Base-by-base conservation (phyloP, 2,113 vertebrate genomes). In the Hyperoodon ampullatus region DNA sequence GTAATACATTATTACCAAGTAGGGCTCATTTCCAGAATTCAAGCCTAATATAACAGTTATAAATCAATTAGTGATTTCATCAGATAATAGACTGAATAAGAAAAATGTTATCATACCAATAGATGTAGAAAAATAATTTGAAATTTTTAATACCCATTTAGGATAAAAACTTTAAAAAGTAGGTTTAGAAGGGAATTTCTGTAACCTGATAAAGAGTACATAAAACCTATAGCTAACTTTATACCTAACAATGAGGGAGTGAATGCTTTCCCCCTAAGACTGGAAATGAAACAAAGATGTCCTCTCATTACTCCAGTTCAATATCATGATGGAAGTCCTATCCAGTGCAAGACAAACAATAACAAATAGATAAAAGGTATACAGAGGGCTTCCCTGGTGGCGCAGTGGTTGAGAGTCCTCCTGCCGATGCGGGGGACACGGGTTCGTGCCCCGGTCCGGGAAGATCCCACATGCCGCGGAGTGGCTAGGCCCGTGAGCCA, bases 281-380 rank as follows among this genome's bases (percentile, higher is more conserved):
- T 93, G 24, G 39, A 58, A 85, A 70, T 18, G 24, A 78, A 68
- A 61, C 14, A 61, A 88, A 26, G 39, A 68, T 93, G 65, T 86
- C 35, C 26, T 65, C 44, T 90, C n/a, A 65, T 80, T 80, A 88
- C 8, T 88, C 53, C 6, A 80, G 78, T 53, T 86, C 28, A 28
- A 6, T 63, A 71, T 86, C 60, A 65, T 65, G 72, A 47, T 47
- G 58, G 18, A 80, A 72, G 55, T 80, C n/a, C 58, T 80, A 30
- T 85, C 30, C 84, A 86, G n/a, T 68, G 2, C 28, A 90, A 86
- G n/a, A 81, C 10, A 65, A 90, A 23, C 72, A 86, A 65, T 74
- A 72, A 72, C 53, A 92, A 60, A 92, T n/a, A 90, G 55, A 82
- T 53, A 61, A 70, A 91, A 90, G n/a, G 47, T 70, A 70, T 47